Evolutionary conservation across 2,888 invertebrate species (phyloP).

Genomic region (Cerceris rybyensis): DNA sequence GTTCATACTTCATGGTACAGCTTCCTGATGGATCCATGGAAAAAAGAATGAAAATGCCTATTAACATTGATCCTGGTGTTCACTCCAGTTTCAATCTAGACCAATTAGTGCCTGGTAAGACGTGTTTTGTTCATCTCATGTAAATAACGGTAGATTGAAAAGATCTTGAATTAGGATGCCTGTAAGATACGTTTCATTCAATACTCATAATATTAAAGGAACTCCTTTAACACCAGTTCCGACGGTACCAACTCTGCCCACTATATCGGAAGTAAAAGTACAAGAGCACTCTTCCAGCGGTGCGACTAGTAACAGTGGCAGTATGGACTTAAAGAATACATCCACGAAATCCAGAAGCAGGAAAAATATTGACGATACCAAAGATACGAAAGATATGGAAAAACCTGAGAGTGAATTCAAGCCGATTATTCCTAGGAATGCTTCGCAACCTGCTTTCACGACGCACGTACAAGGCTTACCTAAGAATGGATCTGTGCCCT

Average conservation of each 20-base stretch:
- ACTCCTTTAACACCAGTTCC: constrained; percentile 91
- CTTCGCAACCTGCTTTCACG: constrained; percentile 93
- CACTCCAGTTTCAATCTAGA: constrained; percentile 96
- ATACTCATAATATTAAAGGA: constrained; percentile 78
- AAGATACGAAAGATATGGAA: constrained; percentile 72
- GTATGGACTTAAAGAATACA: constrained; percentile 77
- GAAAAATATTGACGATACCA: constrained; percentile 80
- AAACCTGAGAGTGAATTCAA: constrained; percentile 80
- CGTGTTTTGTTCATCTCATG: neutral
- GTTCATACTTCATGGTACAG: constrained; percentile 93
- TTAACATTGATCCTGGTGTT: constrained; percentile 96
- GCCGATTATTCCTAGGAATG: constrained; percentile 89
- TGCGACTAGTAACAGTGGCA: constrained; percentile 83
- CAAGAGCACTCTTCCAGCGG: constrained; percentile 86
- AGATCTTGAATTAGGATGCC: constrained; percentile 8
- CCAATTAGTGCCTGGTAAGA: constrained; percentile 86
- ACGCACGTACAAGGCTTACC: constrained; percentile 88
- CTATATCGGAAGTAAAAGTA: constrained; percentile 92
- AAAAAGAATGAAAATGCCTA: constrained; percentile 93
- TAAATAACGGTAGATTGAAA: neutral
- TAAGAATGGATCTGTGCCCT: constrained; percentile 95
- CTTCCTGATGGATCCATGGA: constrained; percentile 96
- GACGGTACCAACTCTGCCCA: constrained; percentile 93
- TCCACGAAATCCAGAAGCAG: constrained; percentile 74
- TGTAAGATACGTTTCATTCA: constrained; percentile 38